phyloP scores from a whole-genome alignment of 2,888 invertebrate genomes.

The Hoplodrina blanda region DNA sequence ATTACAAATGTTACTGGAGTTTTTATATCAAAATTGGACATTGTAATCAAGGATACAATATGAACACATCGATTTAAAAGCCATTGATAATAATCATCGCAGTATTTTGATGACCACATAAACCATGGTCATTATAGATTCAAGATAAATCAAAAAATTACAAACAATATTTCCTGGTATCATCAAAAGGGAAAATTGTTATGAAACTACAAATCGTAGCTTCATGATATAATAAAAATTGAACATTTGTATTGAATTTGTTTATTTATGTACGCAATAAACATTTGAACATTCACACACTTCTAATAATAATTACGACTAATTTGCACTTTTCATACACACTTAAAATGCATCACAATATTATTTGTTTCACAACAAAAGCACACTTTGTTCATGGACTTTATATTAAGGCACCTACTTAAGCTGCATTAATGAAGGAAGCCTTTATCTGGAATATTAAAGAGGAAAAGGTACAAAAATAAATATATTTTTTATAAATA shows the following conservation, averaged over 20 bases:
- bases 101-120: slow-evolving; percentile 4
- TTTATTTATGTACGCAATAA: slow-evolving; percentile 54
- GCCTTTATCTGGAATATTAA: slow-evolving; percentile 49
- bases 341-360: slow-evolving; percentile 56
- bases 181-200: not conserved
- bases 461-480: slow-evolving; percentile 32
- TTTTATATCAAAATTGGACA: slow-evolving; percentile 5
- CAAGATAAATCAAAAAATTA: slow-evolving; percentile 27
- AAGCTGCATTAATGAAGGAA: slow-evolving; percentile 28
- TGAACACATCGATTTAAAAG: slow-evolving; percentile 37
- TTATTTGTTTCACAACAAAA: slow-evolving; percentile 43
- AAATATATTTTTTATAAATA: slow-evolving; percentile 16
- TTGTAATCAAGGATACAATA: slow-evolving; percentile 11
- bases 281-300: slow-evolving; percentile 37
- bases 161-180: not conserved
- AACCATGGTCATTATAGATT: slow-evolving; percentile 15
- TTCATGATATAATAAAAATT: not conserved
- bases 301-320: slow-evolving; percentile 55
- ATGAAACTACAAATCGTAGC: not conserved
- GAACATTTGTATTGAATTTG: not conserved
- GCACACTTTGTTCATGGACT: slow-evolving; percentile 59
- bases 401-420: slow-evolving; percentile 41
- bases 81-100: slow-evolving; percentile 1
- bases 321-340: slow-evolving; percentile 63
- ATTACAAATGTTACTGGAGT: not conserved